Evolutionary conservation across 2,113 vertebrate species (phyloP).

Genomic region (Cottus gobio): DNA sequence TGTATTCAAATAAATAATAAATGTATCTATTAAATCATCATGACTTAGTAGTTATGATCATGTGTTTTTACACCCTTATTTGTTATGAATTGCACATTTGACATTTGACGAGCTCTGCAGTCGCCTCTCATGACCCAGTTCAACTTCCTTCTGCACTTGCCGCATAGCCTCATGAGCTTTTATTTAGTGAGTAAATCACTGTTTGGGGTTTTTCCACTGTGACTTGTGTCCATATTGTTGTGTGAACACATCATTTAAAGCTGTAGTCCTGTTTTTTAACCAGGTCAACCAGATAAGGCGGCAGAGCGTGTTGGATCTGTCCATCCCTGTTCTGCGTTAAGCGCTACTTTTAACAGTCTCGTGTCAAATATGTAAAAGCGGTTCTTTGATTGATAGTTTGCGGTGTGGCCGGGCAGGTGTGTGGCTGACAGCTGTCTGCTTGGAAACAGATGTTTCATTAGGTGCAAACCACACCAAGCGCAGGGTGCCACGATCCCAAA

Average conservation of each 20-base stretch:
- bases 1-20: not conserved
- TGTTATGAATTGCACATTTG: not conserved
- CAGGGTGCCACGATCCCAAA: conserved; percentile 13
- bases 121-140: not conserved
- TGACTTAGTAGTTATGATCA: not conserved
- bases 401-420: conserved; percentile 32
- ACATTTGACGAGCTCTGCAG: not conserved
- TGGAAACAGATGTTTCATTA: conserved; percentile 38
- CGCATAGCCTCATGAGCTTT: no score
- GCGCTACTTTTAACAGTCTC: not conserved
- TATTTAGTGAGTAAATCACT: not conserved
- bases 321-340: not conserved
- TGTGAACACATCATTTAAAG: not conserved
- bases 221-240: not conserved
- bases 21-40: not conserved
- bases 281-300: not conserved
- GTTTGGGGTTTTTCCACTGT: not conserved
- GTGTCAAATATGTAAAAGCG: not conserved
- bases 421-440: conserved; percentile 22
- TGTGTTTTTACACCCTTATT: not conserved
- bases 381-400: conserved; percentile 16
- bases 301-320: not conserved
- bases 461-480: not conserved
- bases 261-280: not conserved
- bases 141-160: not conserved